Evolutionary conservation across 2,797 vertebrate genomes (phyloP), one percentile per base, ranked within the genome.

Genomic region (Garrulus glandarius): DNA sequence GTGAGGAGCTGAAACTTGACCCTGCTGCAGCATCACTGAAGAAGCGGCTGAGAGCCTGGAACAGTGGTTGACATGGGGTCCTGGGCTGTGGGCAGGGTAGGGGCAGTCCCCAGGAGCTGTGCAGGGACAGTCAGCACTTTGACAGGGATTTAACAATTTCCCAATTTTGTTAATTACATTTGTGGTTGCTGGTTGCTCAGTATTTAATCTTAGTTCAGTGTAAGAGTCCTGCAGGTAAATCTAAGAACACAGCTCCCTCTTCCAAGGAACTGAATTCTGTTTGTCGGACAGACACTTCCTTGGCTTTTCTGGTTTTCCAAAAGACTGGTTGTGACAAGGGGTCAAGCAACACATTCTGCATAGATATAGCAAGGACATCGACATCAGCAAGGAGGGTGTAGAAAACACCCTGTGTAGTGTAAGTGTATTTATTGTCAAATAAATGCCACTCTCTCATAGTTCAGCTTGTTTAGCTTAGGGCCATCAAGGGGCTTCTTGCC

Each of bases 41-140:
- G 10, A 32, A 67, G 17, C 7, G 30, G 2, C 24, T 34, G 23
- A 55, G 1, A 18, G 26, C 19, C 16, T 49, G 69, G 59, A 74
- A 10, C 7, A 7, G 17, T 9, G 9, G 2, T 4, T 43, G 10
- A n/a, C 37, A 32, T 4, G 6, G 27, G 12, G 8, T 50, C n/a
- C 49, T 61, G 53, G 27, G n/a, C 37, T 4, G 4, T 15, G 27
- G 30, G 10, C 61, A 70, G 34, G 14, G 22, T 41, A 17, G 3
- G 2, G 2, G 4, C 10, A 44, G 24, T 26, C 41, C 37, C 0
- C 0, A 39, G 27, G 13, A 15, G 3, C 50, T 64, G 16, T 32
- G 2, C 13, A 65, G 37, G 29, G 29, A 32, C 24, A 67, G 26
- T 18, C 16, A n/a, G 26, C 7, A 30, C 11, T 80, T 80, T 67